Evolutionary conservation across 2,888 invertebrate genomes (phyloP), one percentile per base, ranked within the genome.

Genomic region (Ornithoptera alexandrae): DNA sequence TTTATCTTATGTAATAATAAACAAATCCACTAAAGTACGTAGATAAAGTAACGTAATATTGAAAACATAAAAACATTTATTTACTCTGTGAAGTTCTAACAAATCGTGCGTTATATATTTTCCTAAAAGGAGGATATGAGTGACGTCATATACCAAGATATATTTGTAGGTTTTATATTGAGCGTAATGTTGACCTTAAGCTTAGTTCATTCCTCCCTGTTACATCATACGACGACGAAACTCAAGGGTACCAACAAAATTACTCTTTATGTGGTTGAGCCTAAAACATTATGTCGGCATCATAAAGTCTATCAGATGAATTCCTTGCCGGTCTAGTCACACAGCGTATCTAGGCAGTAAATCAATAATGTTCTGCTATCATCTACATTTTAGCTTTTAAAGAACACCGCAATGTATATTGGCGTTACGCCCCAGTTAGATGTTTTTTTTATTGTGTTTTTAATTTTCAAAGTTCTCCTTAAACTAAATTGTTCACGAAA

Each of bases 171-270:
- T 53, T 53, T 53, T 53, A 46, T 53, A 53, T 53, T 53, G n/a
- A 53, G 53, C 53, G 18, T 53, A 53, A 53, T 53, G n/a, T 53
- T 53, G 18, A 53, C n/a, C 53, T 53, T 53, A n/a, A n/a, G n/a
- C 53, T 53, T 53, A n/a, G 53, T 53, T 53, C 53, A 53, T 53
- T 53, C 53, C 53, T 53, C 18, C 53, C 18, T 53, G 18, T 53
- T 53, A 53, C 18, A 12, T 53, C 18, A 53, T 53, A 18, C 7
- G n/a, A 53, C 53, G 53, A n/a, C n/a, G 53, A 53, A 53, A 53
- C n/a, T 53, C n/a, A 53, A n/a, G 53, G 53, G 18, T 53, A 53
- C 53, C 53, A 53, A 53, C 53, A 53, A 53, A 53, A 53, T 53
- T 53, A 53, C 53, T 53, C 53, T 53, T 53, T 53, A 53, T 53